Evolutionary conservation across 2,113 vertebrate genomes (phyloP).

Genomic region (Azemiops feae): DNA sequence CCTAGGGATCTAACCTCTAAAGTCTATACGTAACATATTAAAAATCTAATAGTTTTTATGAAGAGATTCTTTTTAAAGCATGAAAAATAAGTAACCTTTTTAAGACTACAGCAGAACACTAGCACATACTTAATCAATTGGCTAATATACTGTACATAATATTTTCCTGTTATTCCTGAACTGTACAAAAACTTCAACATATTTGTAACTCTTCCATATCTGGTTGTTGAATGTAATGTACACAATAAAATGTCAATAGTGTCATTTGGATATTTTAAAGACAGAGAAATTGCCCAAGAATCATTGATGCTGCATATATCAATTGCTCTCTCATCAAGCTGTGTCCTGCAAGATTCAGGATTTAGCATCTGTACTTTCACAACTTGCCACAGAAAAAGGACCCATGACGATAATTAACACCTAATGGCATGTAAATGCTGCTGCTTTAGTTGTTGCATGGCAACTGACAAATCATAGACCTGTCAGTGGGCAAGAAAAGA

Average conservation of each 20-base stretch:
- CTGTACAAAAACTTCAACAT: constrained; percentile 19
- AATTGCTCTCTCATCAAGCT: constrained; percentile 41
- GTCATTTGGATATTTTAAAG: constrained; percentile 8
- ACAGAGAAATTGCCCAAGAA: constrained; percentile 31
- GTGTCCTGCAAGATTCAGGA: constrained; percentile 49
- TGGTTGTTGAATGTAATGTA: constrained; percentile 6
- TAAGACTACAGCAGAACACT: no score
- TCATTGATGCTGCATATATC: constrained; percentile 33
- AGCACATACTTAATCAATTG: neutral
- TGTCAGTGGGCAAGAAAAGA: constrained; percentile 45
- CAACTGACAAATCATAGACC: constrained; percentile 64
- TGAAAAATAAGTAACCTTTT: neutral
- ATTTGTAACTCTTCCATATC: constrained; percentile 16
- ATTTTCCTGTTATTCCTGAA: constrained; percentile 18
- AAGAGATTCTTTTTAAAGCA: neutral
- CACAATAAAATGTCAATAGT: neutral
- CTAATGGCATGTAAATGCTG: constrained; percentile 66
- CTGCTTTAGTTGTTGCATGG: constrained; percentile 68
- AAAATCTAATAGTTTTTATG: neutral
- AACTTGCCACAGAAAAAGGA: constrained; percentile 60
- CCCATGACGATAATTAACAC: constrained; percentile 71
- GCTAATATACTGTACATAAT: constrained; percentile 17
- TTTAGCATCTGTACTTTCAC: constrained; percentile 55
- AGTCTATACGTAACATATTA: neutral
- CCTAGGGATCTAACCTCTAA: neutral